Base-by-base conservation (phyloP, 2,888 invertebrate genomes). In the Cenopis cana region DNA sequence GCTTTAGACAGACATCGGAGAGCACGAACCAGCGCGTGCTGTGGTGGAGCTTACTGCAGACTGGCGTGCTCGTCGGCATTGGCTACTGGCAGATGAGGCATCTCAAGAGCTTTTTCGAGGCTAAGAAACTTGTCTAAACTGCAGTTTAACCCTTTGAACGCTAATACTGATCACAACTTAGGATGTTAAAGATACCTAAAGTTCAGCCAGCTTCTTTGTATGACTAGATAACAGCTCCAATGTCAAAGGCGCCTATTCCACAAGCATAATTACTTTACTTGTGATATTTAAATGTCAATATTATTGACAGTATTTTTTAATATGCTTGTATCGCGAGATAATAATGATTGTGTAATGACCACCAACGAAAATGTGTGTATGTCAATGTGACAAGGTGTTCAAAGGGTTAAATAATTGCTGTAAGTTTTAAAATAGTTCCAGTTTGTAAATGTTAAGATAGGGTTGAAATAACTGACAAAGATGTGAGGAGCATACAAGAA, bases 71-170 rank as follows among this genome's bases (percentile, higher is more conserved):
- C 12, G 93, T 99, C 0, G 92, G 95, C 41, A 99, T 99, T 95
- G 99, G 99, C 17, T 97, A 98, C 77, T 99, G 99, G 99, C 99
- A 99, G 92, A 99, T 99, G 99, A 96, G 96, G 82, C 99, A 99
- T 95, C 95, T 99, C 77, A 99, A 99, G 94, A 98, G 98, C 83
- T 99, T 99, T 95, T 99, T 99, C 85, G 99, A 99, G 93, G 99
- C 99, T 36, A 99, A 99, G 93, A 99, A 99, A 95, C 94, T 99
- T 85, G 99, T 99, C 60, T 97, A 95, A 95, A 85, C 73, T 59
- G 24, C 38, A 41, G n/a, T 29, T 57, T 60, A 46, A 17, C 60
- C 29, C 46, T 24, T 60, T 60, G 9, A 46, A 29, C 11, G 5
- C 60, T 18, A 29, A 17, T 17, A 60, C 41, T 46, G 14, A 4